Evolutionary conservation across 2,113 vertebrate genomes (phyloP), one percentile per base, ranked within the genome.

Genomic region (Melanerpes aurifrons): DNA sequence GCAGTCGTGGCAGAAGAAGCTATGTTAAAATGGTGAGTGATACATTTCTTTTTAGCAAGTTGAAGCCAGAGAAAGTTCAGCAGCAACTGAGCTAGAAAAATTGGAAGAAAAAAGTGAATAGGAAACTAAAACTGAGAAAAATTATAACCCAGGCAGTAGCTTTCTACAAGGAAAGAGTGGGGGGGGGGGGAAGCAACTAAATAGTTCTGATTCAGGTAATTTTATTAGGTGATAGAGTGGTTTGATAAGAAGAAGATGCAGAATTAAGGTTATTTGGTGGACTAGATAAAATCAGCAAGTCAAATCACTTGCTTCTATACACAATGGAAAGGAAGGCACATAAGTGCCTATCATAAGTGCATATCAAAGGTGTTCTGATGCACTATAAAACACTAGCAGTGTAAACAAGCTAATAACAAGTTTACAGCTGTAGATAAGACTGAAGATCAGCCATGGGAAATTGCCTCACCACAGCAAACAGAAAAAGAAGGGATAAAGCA

Each of bases 371-470:
- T 47, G 47, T 91, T 90, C 71, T 37, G 35, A 83, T 35, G 40
- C 53, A 80, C 47, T 93, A n/a, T 80, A 57, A 82, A 73, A 53
- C 25, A n/a, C 31, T 32, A 64, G 61, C 35, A 83, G 15, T 83
- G 53, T 87, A 95, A 95, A 90, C 43, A 75, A 73, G 29, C 56
- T 85, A 87, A 73, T 91, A 80, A 79, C 45, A 95, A 85, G 29
- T 50, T 87, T 92, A 85, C 24, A 80, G 53, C 20, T 83, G 53
- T 61, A 78, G 57, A 61, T 81, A 79, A 82, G 78, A 50, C 22
- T 72, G 70, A 85, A 92, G 71, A 92, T 89, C 58, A 89, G 59
- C 66, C 45, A 67, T 22, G 7, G 59, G 79, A 87, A 91, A 82
- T 59, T 82, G 53, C 18, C 59, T 68, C 64, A 80, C 43, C 78